Evolutionary conservation across 23 tunicate species (phyloP).

Genomic region (Ciona savignyi): DNA sequence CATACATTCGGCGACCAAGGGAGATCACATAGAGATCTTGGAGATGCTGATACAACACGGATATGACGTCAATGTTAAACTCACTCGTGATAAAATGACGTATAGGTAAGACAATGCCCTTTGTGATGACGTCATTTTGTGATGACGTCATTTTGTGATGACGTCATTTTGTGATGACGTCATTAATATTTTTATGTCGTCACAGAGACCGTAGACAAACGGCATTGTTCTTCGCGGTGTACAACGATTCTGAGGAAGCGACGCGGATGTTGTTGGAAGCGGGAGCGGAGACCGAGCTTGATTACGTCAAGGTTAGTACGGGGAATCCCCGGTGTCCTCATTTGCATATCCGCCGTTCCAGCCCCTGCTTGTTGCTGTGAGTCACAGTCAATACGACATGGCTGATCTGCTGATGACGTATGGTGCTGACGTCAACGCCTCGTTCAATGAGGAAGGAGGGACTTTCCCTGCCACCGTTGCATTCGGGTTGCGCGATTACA

Average conservation of each 20-base stretch:
- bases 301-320: slow-evolving; percentile 54
- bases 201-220: slow-evolving; percentile 83
- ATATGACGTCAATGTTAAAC: slow-evolving; percentile 83
- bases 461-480: slow-evolving; percentile 77
- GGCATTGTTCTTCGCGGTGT: slow-evolving; percentile 81
- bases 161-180: background rate
- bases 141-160: background rate
- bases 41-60: slow-evolving; percentile 68
- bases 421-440: slow-evolving; percentile 86
- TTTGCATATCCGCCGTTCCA: too few species aligned
- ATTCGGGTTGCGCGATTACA: slow-evolving; percentile 67
- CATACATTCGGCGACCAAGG: slow-evolving; percentile 77
- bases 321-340: too few species aligned
- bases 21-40: slow-evolving; percentile 67
- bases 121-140: background rate
- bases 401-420: slow-evolving; percentile 35
- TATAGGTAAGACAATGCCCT: slow-evolving; percentile 54
- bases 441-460: slow-evolving; percentile 50
- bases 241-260: slow-evolving; percentile 96
- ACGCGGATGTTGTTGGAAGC: slow-evolving; percentile 48
- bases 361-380: slow-evolving; percentile 76
- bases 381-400: slow-evolving; percentile 82
- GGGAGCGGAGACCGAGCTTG: slow-evolving; percentile 85
- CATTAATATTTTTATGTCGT: background rate
- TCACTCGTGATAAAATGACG: slow-evolving; percentile 60